Percentiles rank a stretch among this genome's conserved stretches.
Evolutionary conservation across 2,888 invertebrate species (phyloP).

Genomic region (Fissipunctia ypsillon): DNA sequence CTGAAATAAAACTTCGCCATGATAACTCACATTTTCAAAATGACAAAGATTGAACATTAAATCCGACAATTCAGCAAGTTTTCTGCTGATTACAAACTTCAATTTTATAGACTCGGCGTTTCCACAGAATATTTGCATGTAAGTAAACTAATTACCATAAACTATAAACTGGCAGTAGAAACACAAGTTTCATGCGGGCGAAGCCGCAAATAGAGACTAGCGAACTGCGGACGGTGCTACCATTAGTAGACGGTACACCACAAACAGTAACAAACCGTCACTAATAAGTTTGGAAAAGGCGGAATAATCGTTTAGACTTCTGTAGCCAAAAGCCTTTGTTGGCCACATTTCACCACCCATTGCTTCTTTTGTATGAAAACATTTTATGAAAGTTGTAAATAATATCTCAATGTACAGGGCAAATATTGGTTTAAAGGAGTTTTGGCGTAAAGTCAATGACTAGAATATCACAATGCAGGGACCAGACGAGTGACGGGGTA

Average conservation of each 20-base stretch:
- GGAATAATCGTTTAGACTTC: constrained; percentile 59
- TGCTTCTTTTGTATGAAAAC: not conserved
- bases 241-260: constrained; percentile 46
- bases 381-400: constrained; percentile 6
- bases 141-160: constrained; percentile 36
- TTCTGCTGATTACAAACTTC: not conserved
- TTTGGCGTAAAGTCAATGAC: constrained; percentile 63
- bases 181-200: constrained; percentile 51
- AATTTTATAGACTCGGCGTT: constrained; percentile 13
- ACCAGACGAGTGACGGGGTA: constrained; percentile 50
- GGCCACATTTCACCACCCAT: constrained; percentile 24
- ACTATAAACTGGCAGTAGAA: constrained; percentile 30
- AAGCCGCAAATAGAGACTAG: constrained; percentile 45
- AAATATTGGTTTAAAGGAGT: not conserved
- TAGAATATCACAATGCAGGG: constrained; percentile 58
- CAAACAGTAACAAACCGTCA: constrained; percentile 63
- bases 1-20: constrained; percentile 11
- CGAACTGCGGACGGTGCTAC: constrained; percentile 1
- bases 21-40: constrained; percentile 9
- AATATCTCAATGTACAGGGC: constrained; percentile 1
- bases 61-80: constrained; percentile 19
- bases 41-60: not conserved
- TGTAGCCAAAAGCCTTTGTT: constrained; percentile 15
- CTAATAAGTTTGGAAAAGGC: constrained; percentile 64
- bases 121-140: constrained; percentile 34